Evolutionary conservation across 2,113 vertebrate species (phyloP).

Genomic region (Cephalopterus ornatus): DNA sequence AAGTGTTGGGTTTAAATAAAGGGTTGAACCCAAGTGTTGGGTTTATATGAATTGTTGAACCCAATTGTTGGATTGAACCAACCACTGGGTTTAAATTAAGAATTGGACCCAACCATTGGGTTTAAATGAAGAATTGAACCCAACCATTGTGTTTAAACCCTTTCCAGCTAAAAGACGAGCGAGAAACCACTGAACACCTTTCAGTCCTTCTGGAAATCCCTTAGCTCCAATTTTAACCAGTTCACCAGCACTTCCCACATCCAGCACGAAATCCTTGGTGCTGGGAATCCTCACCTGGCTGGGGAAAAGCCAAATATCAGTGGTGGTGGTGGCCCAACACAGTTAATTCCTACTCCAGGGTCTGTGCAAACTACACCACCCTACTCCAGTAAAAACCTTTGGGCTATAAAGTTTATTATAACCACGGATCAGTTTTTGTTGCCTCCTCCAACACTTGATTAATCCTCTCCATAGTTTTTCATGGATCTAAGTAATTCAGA

Average conservation of each 20-base stretch:
- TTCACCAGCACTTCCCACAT: background rate
- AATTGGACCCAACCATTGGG: rapidly evolving
- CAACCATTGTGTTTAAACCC: background rate
- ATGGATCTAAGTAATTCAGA: background rate
- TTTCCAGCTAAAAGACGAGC: background rate
- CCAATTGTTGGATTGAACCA: background rate
- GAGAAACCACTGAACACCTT: background rate
- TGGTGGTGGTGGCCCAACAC: background rate
- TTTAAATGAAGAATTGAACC: background rate
- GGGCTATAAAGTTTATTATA: background rate
- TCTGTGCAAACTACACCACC: background rate
- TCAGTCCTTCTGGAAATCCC: background rate
- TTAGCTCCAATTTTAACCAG: background rate
- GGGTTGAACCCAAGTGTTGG: background rate
- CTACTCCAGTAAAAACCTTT: background rate
- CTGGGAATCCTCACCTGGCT: background rate
- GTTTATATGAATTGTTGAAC: background rate
- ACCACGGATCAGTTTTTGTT: background rate
- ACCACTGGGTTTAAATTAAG: rapidly evolving
- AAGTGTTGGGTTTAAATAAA: background rate
- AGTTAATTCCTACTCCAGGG: background rate
- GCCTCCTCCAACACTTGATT: background rate
- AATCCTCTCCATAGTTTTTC: background rate
- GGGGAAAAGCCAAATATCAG: background rate
- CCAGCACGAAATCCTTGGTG: background rate